Percentiles rank a stretch among this genome's conserved stretches.
Conservation (phyloP, 1,140 invertebrate species). For the Tigriopus japonicus region DNA sequence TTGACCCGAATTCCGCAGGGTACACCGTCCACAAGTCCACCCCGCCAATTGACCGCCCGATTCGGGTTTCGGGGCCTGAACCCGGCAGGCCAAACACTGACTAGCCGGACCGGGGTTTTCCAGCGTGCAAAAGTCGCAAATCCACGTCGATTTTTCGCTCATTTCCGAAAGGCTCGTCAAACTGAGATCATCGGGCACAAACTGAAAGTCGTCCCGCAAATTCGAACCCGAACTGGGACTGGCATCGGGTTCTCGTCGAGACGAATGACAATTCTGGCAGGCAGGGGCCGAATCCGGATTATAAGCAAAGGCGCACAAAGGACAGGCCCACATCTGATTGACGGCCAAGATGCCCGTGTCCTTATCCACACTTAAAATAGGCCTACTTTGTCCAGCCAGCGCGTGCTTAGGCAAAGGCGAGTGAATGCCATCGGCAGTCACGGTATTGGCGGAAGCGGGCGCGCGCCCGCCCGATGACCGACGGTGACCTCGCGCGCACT, state of each 20-base stretch:
- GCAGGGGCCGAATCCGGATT: conserved; percentile 53
- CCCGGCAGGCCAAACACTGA: conserved; percentile 61
- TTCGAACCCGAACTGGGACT: conserved; percentile 27
- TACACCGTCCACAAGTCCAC: conserved; percentile 55
- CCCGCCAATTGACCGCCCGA: conserved; percentile 39
- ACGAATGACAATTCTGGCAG: conserved; percentile 57
- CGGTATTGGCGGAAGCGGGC: not conserved
- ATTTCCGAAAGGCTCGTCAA: conserved; percentile 13
- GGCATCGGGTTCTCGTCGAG: conserved; percentile 25
- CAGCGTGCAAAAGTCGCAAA: conserved; percentile 67
- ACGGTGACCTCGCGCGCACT: too few relatives aligned
- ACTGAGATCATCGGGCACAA: conserved; percentile 23
- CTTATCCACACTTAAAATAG: conserved; percentile 31
- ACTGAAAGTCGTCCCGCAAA: conserved; percentile 32
- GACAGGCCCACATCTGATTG: conserved; percentile 62
- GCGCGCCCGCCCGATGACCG: not conserved
- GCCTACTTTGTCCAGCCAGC: conserved; percentile 17
- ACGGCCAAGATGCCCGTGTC: conserved; percentile 26
- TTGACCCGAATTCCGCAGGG: conserved; percentile 56
- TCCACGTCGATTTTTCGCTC: conserved; percentile 45
- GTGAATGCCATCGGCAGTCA: conserved; percentile 13
- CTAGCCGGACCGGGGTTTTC: conserved; percentile 45
- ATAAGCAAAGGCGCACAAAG: conserved; percentile 65
- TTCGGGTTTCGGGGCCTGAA: conserved; percentile 44
- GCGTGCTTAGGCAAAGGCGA: conserved; percentile 24